phyloP scores from a whole-genome alignment of 2,113 vertebrate species.

The Upupa epops region DNA sequence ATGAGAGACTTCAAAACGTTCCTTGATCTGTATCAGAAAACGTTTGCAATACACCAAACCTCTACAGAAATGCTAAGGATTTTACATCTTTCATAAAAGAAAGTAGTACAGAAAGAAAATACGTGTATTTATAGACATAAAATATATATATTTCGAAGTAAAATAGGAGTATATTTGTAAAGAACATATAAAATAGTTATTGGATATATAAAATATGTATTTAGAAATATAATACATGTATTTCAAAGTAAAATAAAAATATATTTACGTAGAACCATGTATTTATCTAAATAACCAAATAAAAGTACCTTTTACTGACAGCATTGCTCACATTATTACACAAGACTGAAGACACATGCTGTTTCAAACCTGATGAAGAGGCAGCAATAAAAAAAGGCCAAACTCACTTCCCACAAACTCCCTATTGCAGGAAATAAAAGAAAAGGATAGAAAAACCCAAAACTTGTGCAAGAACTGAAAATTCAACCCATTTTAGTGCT shows the following conservation, averaged over 20 bases:
- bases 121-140: not conserved
- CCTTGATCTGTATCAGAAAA: not conserved
- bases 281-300: not conserved
- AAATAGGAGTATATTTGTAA: not conserved
- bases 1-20: not conserved
- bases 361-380: not conserved
- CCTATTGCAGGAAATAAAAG: not conserved
- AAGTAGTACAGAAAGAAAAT: not conserved
- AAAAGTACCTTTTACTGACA: not conserved
- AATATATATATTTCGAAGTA: not conserved
- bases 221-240: not conserved
- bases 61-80: not conserved
- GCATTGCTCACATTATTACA: not conserved
- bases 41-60: not conserved
- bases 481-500: not conserved
- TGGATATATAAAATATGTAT: not conserved
- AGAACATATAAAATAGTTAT: not conserved
- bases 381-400: not conserved
- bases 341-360: not conserved
- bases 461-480: rapidly evolving
- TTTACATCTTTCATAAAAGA: not conserved
- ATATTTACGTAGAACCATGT: too few relatives aligned
- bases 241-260: not conserved
- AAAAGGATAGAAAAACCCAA: not conserved
- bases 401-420: not conserved